Evolutionary conservation across 2,797 vertebrate genomes (phyloP), one percentile per base, ranked within the genome.

Genomic region (Clarias laeviceps): DNA sequence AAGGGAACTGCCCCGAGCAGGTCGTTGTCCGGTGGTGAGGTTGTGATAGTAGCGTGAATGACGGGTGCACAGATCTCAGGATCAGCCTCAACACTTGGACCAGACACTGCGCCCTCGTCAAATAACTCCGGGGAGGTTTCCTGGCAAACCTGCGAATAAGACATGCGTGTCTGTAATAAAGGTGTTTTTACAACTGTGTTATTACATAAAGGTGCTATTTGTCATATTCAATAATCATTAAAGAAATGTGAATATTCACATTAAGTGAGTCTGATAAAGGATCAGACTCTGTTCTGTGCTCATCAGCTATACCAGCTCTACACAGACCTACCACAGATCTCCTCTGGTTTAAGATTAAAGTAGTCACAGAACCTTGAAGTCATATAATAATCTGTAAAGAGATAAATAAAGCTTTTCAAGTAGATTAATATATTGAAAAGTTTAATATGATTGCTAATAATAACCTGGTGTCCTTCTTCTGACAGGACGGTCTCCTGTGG

Each of bases 401-500:
- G 32, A 18, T 4, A 68, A 22, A 18, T 37, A 20, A 9, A 9
- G 18, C 11, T 69, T 57, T 57, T 32, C 57, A 57, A 54, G 50
- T 54, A 14, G 54, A 57, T 29, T 32, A 59, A 59, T 24, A 5
- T 22, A 77, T 2, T 59, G 8, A 59, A 77, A 22, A 4, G 73
- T 57, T 45, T 74, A 3, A 27, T 54, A 54, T 54, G 24, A 74
- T 12, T 5, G 20, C 9, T 34, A 24, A 59, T 15, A 64, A 64
- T 82, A 85, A 96, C 95, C 95, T 95, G 93, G 56, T 94, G 94
- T 45, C 95, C 95, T 88, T 95, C 94, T 84, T 95, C 95, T 77
- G 95, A 95, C 70, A 95, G 89, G 18, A 93, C 85, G 0, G 92
- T 91, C 87, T 95, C 94, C 79, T 92, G n/a, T 45, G 88, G 88